Conservation (phyloP, 2,113 vertebrate genomes). For the Cavia aperea region DNA sequence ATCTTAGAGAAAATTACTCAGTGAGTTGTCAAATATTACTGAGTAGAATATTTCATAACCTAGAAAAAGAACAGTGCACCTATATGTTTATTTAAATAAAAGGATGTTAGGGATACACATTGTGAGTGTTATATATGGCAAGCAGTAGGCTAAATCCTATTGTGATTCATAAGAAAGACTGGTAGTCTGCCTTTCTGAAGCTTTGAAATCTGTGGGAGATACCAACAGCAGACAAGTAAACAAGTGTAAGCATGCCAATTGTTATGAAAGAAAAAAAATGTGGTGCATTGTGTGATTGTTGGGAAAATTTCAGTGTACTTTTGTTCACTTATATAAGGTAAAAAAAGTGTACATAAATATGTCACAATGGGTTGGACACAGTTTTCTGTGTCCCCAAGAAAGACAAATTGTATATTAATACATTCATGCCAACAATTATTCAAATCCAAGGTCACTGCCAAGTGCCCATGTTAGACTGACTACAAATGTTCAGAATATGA, state of each 20-base stretch:
- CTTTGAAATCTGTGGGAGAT: background rate
- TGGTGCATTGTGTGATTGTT: background rate
- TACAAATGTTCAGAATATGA: background rate
- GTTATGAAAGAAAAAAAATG: background rate
- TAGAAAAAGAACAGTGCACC: background rate
- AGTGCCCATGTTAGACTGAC: too few relatives aligned
- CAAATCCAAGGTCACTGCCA: too few relatives aligned
- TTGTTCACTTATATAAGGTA: background rate
- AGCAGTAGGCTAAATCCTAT: background rate
- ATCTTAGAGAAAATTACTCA: background rate
- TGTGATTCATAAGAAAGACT: background rate
- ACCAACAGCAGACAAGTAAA: background rate
- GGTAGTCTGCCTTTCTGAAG: background rate
- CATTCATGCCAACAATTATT: background rate
- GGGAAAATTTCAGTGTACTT: background rate
- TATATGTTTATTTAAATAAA: background rate
- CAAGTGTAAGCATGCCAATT: background rate
- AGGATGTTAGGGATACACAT: background rate
- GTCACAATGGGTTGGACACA: background rate
- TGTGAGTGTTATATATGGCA: background rate
- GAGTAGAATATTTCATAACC: background rate
- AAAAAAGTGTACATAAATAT: background rate
- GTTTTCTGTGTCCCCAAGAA: background rate
- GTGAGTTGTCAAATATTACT: background rate
- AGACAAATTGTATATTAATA: rapidly evolving